A percentile compares a stretch with the other conserved stretches of the same genome.
These are phyloP conservation scores for Hemistola chrysoprasaria DNA, from an alignment of 2,888 invertebrate species.

Conservation along the genomic window DNA sequence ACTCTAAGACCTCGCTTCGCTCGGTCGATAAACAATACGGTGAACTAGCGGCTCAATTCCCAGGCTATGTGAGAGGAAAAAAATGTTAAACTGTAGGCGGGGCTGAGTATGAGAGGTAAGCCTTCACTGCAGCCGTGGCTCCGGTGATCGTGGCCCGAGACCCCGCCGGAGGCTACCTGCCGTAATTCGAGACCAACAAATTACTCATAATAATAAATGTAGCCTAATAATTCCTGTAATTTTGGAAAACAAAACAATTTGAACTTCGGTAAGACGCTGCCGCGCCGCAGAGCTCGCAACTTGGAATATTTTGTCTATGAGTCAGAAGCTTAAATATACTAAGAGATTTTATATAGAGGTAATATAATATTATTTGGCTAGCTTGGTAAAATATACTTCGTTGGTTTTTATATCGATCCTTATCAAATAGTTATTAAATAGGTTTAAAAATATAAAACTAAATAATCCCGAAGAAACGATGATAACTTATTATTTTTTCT, in stretches of 20 bases:
- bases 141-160: conserved; percentile 52
- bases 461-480: too few species aligned
- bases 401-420: too few species aligned
- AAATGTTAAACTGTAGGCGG: conserved; percentile 80
- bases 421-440: too few species aligned
- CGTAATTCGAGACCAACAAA: conserved; percentile 75
- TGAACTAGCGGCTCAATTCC: conserved; percentile 67
- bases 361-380: too few species aligned
- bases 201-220: conserved; percentile 79
- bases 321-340: conserved; percentile 36
- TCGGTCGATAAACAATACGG: conserved; percentile 72
- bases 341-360: conserved; percentile 24
- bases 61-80: conserved; percentile 59
- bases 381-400: conserved; percentile 10
- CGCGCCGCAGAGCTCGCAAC: conserved; percentile 37
- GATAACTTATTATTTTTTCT: too few species aligned
- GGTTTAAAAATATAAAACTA: too few species aligned
- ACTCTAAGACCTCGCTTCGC: too few species aligned
- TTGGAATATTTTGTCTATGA: conserved; percentile 53
- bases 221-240: conserved; percentile 75
- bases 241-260: conserved; percentile 59
- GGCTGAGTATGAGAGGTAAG: conserved; percentile 54
- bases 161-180: conserved; percentile 77
- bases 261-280: conserved; percentile 43
- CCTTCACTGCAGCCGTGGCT: conserved; percentile 51